Evolutionary conservation across 1,140 invertebrate species (phyloP), one percentile per base, ranked within the genome.

Genomic region (Drosophila suzukii): DNA sequence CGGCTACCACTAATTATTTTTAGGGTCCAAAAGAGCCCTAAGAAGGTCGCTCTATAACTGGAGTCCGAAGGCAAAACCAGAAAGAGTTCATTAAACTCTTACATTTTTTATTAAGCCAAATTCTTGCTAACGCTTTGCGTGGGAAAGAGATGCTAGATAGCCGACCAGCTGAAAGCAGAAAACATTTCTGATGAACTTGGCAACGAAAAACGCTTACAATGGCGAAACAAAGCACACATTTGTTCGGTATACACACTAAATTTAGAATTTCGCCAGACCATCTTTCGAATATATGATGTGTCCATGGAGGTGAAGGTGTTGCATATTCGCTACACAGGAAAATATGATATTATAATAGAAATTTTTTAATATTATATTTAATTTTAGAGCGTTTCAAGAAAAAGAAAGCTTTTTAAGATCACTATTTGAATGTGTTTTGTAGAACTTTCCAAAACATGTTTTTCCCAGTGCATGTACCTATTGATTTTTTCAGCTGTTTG

Each of bases 271-370:
- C 57, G 85, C 77, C 44, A 65, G 65, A 81, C 60, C 36, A 53
- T 43, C 61, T 67, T 36, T 55, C 38, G 32, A 59, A 54, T 72
- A 55, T 51, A 43, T 51, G 80, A 54, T 43, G 43, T 59, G 81
- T 76, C 83, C 83, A 86, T 86, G 83, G 61, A 88, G 53, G 43
- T 73, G 79, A 88, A 88, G 83, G 83, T 88, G 75, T 79, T 73
- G 58, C 27, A 58, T 61, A 36, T 63, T 66, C 46, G 70, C 56
- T 24, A 46, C 62, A 41, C 27, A n/a, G 27, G 27, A 43, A 34
- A 7, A 43, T 41, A 61, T n/a, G 5, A 20, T 57, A 17, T 6
- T 1, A 27, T 27, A 27, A 4, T 2, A 2, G 4, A 24, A 24
- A 24, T 24, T 24, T 24, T 24, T 2, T 2, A 24, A 24, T 2